Base-by-base conservation (phyloP, 1,140 invertebrate species). In the Drosophila repleta region DNA sequence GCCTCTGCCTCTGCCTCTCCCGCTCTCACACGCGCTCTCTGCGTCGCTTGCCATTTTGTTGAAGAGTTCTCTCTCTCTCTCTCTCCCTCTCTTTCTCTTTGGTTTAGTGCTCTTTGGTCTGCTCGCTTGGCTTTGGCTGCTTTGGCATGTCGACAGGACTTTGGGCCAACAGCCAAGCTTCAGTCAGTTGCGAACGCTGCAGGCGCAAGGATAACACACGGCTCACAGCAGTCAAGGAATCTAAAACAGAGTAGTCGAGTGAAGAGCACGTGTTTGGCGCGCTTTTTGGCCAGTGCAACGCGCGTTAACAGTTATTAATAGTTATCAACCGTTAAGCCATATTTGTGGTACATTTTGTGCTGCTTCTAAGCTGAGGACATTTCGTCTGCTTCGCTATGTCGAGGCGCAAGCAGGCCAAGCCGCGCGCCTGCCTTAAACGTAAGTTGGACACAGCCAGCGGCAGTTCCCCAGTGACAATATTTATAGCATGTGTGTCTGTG, bases 381-480 rank as follows among this genome's bases (percentile, higher is more conserved):
- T 17, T 48, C 6, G 15, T 13, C 24, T 39, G 58, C 39, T 21
- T 49, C 18, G 85, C 66, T 53, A 91, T 91, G 90, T 91, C 90
- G 18, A 84, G 90, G 55, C 88, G 90, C 49, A 91, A 91, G 60
- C 90, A 91, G 88, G 90, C 88, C 39, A 91, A 91, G 58, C 90
- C 90, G 64, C 90, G 90, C 48, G 90, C 87, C 60, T 91, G 85
- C 69, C 75, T 91, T 52, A 91, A 91, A 79, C 81, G 90, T 91
- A 91, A 91, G 90, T 91, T 67, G 62, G 53, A 45, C 52, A 66
- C 39, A 15, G 39, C 13, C 52, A 52, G 26, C 10, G 37, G 35
- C 39, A 37, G 46, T 48, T 65, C 79, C 64, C 74, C 10, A 65
- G 56, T 32, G 80, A 37, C 65, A 55, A 20, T 18, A 57, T 29